Base-by-base conservation (phyloP, 2,797 vertebrate species). In the Mus spretus region DNA sequence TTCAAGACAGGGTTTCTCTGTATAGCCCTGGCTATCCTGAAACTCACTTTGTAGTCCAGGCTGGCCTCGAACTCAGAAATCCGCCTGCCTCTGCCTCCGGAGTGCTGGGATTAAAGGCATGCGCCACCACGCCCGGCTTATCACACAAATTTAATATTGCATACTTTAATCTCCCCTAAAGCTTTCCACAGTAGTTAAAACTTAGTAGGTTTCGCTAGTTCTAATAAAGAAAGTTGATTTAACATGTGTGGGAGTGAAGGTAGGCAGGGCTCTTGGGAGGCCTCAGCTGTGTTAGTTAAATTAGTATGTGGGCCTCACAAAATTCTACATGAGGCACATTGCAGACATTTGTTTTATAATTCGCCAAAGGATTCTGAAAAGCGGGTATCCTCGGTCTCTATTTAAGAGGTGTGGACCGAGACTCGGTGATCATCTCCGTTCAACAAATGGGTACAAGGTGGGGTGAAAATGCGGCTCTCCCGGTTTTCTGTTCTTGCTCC, bases 351-450 rank as follows among this genome's bases (percentile, higher is more conserved):
- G 26, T 22, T 80, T 17, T 78, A 28, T 59, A 55, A n/a, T 87
- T 94, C 65, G 96, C 59, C 72, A 86, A 88, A 85, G 6, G 81
- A 59, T 26, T 24, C 28, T 47, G 1, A 78, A 90, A 91, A 70
- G 34, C 55, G 89, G 8, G 12, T 34, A 61, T 22, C 12, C 50
- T 17, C 34, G 84, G 20, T 85, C 31, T 47, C 57, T 70, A 14
- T 93, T 86, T 80, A 55, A 92, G 3, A 86, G 24, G 2, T 90
- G 17, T 61, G 84, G 28, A 72, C 88, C 13, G 55, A 88, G 26
- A 26, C 67, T 88, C 59, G 93, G 78, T 85, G 59, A 87, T 86
- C 9, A 80, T 57, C 61, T 55, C 14, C 87, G 26, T 50, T 93
- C n/a, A 24, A 7, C 40, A 34, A 8, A 57, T 34, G 44, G 63